phyloP scores from a whole-genome alignment of 2,888 invertebrate genomes.

The Eristalinus aeneus region DNA sequence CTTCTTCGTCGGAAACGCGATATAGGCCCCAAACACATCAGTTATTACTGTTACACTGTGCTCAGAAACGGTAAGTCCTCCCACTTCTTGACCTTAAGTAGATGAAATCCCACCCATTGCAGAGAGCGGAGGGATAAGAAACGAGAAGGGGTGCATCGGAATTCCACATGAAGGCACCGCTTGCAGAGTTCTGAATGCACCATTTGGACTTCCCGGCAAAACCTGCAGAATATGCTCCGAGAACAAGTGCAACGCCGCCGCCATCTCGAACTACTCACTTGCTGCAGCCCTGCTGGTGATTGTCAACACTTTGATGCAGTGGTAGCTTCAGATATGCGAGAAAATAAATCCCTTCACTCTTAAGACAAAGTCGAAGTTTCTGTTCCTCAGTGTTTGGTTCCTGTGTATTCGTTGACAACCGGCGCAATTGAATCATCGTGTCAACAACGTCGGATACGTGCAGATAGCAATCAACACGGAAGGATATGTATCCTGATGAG shows the following conservation, averaged over 20 bases:
- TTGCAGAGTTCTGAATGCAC: background rate
- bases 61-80: background rate
- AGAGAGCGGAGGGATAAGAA: background rate
- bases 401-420: background rate
- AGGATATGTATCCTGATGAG: background rate
- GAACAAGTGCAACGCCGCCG: constrained; percentile 26
- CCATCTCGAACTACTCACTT: background rate
- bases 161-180: background rate
- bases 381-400: background rate
- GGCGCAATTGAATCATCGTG: background rate
- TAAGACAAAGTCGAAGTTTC: background rate
- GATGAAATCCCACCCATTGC: background rate
- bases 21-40: background rate
- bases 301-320: background rate
- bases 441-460: no score
- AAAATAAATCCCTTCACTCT: background rate
- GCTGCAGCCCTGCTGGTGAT: background rate
- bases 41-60: constrained; percentile 18
- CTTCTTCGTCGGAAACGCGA: background rate
- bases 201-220: background rate
- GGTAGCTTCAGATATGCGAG: background rate
- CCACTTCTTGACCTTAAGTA: background rate
- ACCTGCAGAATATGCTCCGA: constrained; percentile 1
- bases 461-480: background rate
- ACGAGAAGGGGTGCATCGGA: constrained; percentile 22